Percentiles rank a stretch among this genome's conserved stretches.
Evolutionary conservation across 64 coral and sea anemone species (phyloP).

Genomic region (Dendronephthya gigantea): DNA sequence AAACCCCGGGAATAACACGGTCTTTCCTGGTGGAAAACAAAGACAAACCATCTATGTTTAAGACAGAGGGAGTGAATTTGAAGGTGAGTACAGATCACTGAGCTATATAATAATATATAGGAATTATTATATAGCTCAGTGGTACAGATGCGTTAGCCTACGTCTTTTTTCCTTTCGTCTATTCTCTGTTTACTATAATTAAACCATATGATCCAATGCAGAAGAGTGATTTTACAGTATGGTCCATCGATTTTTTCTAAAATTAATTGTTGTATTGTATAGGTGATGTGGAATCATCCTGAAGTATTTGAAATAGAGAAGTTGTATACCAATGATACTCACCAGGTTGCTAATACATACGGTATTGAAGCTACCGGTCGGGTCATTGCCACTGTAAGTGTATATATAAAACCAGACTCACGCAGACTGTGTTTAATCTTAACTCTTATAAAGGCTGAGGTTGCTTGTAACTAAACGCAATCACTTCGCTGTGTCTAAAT

Average conservation of each 20-base stretch:
- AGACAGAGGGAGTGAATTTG: conserved; percentile 89
- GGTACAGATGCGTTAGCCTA: too few relatives aligned
- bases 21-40: conserved; percentile 70
- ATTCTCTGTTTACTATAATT: too few relatives aligned
- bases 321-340: conserved; percentile 88
- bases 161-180: background rate
- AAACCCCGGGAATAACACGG: conserved; percentile 70
- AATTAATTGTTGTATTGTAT: background rate
- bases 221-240: background rate
- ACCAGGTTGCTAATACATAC: conserved; percentile 70
- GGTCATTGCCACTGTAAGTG: conserved; percentile 60
- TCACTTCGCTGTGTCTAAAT: too few relatives aligned
- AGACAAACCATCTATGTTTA: conserved; percentile 35
- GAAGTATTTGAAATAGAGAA: conserved; percentile 58
- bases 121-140: too few relatives aligned
- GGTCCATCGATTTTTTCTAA: background rate
- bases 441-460: too few relatives aligned
- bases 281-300: conserved; percentile 57
- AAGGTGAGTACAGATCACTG: conserved; percentile 50
- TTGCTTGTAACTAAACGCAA: too few relatives aligned
- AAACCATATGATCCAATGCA: too few relatives aligned
- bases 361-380: conserved; percentile 86
- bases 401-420: too few relatives aligned
- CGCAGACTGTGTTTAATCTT: too few relatives aligned
- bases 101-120: too few relatives aligned